A percentile compares a stretch with the other conserved stretches of the same genome.
These are phyloP conservation scores for Netelia virgata DNA, from an alignment of 2,888 invertebrate species.

Conservation along the genomic window DNA sequence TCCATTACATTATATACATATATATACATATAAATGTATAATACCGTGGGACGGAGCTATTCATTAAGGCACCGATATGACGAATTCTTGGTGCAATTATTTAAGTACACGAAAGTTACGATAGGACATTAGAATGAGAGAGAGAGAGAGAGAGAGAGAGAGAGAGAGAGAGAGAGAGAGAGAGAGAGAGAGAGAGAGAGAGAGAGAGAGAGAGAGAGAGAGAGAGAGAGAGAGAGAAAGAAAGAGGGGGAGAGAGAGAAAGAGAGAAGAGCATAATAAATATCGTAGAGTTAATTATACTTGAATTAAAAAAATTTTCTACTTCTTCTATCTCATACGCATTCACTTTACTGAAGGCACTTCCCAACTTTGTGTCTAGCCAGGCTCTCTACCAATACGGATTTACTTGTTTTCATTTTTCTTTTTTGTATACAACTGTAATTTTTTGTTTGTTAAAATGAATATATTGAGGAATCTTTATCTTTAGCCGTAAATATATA, in stretches of 20 bases:
- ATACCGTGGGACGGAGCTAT: neutral
- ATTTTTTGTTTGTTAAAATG: slow-evolving; percentile 49
- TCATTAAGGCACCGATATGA: slow-evolving; percentile 32
- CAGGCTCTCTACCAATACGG: slow-evolving; percentile 43
- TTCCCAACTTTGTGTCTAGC: slow-evolving; percentile 35
- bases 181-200: neutral
- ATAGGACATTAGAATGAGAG: slow-evolving; percentile 19
- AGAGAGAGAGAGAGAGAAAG: too few species aligned
- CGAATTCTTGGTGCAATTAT: slow-evolving; percentile 59
- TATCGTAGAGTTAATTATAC: slow-evolving; percentile 59
- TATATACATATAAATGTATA: neutral
- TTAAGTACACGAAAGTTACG: slow-evolving; percentile 60
- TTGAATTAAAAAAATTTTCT: slow-evolving; percentile 37
- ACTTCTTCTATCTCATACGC: slow-evolving; percentile 28
- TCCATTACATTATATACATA: neutral
- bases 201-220: neutral
- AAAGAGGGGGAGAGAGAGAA: neutral
- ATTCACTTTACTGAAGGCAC: slow-evolving; percentile 57
- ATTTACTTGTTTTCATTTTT: slow-evolving; percentile 38
- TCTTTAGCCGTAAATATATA: slow-evolving; percentile 73
- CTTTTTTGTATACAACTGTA: slow-evolving; percentile 48
- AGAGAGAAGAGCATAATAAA: slow-evolving; percentile 61
- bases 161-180: too few species aligned
- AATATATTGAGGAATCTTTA: slow-evolving; percentile 67
- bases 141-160: neutral